A percentile compares a stretch with the other conserved stretches of the same genome.
These are phyloP conservation scores for Reticulitermes lucifugus DNA, from an alignment of 2,888 invertebrate genomes.

Conservation along the genomic window DNA sequence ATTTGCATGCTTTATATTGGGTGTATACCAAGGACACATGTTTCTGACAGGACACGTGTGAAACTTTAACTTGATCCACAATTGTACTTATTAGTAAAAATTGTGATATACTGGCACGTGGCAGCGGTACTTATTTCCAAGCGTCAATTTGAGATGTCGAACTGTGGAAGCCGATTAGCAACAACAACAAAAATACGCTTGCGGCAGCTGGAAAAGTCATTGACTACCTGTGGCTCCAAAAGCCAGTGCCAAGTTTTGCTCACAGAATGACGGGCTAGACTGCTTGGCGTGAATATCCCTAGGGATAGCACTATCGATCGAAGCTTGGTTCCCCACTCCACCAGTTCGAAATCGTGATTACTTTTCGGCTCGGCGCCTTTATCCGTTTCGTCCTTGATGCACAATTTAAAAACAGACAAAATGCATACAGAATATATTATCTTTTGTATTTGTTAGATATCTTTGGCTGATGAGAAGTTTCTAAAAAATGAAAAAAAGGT, in stretches of 20 bases:
- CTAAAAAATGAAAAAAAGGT: no score
- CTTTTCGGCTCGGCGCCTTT: background rate
- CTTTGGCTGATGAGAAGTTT: no score
- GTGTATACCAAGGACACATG: slow-evolving; percentile 43
- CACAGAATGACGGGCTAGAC: background rate
- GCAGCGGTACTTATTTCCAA: background rate
- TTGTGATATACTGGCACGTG: background rate
- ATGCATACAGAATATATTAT: no score
- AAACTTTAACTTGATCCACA: background rate
- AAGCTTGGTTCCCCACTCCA: background rate
- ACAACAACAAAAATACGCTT: no score
- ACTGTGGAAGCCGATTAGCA: background rate
- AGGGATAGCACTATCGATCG: slow-evolving; percentile 14
- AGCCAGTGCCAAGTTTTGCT: background rate
- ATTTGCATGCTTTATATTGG: slow-evolving; percentile 18
- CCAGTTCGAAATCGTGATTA: background rate
- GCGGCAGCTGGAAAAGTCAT: background rate
- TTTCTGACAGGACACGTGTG: slow-evolving; percentile 37
- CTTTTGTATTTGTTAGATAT: no score
- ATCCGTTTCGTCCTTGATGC: no score
- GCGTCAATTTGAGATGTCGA: background rate
- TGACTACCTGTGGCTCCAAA: slow-evolving; percentile 7
- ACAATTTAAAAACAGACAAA: no score
- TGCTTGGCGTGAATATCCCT: slow-evolving; percentile 10
- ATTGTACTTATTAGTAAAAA: background rate